phyloP scores from a whole-genome alignment of 2,888 invertebrate species.

The Epinotia bilunana region DNA sequence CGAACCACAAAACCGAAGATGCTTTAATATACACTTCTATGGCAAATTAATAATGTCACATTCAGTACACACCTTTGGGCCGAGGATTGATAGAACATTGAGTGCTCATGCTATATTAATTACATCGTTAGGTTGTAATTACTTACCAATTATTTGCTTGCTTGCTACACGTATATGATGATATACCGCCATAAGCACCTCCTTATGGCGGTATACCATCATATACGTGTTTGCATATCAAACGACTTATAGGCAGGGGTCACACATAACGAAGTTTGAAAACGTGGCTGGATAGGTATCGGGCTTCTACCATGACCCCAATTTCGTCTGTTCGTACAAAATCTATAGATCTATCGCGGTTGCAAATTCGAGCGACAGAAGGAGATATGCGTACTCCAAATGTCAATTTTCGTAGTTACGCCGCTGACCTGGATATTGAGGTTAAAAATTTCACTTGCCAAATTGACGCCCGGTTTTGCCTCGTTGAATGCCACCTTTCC shows the following conservation, averaged over 20 bases:
- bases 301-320: neutral
- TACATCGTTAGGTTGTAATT: slow-evolving; percentile 47
- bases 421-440: too few relatives aligned
- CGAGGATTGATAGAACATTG: slow-evolving; percentile 16
- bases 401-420: too few relatives aligned
- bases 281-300: neutral
- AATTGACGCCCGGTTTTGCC: too few relatives aligned
- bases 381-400: too few relatives aligned
- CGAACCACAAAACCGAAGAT: too few relatives aligned
- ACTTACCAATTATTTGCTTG: slow-evolving; percentile 50
- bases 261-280: neutral
- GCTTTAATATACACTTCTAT: neutral
- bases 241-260: slow-evolving; percentile 49
- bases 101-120: slow-evolving; percentile 45
- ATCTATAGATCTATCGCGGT: too few relatives aligned
- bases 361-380: too few relatives aligned
- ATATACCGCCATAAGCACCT: too few relatives aligned
- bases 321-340: neutral
- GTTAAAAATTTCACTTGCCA: too few relatives aligned
- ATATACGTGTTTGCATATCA: slow-evolving; percentile 59
- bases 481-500: too few relatives aligned
- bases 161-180: too few relatives aligned
- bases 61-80: slow-evolving; percentile 17
- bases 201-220: slow-evolving; percentile 35
- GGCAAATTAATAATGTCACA: slow-evolving; percentile 6